These are phyloP conservation scores for Mormoops blainvillei DNA, from an alignment of 2,113 vertebrate species.

Conservation along the genomic window DNA sequence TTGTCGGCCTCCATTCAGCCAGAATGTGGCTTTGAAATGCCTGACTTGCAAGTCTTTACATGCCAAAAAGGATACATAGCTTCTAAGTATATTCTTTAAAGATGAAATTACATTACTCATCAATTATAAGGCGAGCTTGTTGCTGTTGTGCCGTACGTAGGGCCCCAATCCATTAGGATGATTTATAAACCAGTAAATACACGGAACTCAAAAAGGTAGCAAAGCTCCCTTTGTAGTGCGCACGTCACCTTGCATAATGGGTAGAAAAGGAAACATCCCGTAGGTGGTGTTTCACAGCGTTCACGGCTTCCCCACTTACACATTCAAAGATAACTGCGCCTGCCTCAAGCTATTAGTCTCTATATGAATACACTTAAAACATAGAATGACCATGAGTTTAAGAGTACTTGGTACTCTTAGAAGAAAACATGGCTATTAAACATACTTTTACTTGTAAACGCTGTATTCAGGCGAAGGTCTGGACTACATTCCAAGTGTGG, in stretches of 20 bases:
- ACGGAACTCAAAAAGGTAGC: neutral
- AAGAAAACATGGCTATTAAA: neutral
- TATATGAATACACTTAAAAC: neutral
- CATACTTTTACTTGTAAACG: neutral
- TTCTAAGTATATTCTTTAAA: constrained; percentile 17
- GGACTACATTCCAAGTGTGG: neutral
- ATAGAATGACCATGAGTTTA: neutral
- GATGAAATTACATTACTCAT: constrained; percentile 39
- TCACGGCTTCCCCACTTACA: neutral
- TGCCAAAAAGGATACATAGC: constrained; percentile 8
- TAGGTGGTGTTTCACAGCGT: neutral
- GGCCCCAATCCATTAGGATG: constrained; percentile 42
- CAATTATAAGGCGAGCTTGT: constrained; percentile 52
- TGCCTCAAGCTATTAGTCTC: neutral
- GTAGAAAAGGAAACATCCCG: constrained; percentile 8
- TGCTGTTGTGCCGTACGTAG: neutral
- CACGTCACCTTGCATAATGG: neutral
- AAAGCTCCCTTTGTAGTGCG: constrained; percentile 37
- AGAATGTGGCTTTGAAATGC: constrained; percentile 8
- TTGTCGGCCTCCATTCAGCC: neutral
- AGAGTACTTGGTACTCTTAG: neutral
- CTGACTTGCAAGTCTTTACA: neutral
- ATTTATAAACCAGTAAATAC: constrained; percentile 57
- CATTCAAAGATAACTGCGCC: neutral
- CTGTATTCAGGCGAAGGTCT: neutral